Evolutionary conservation across 2,113 vertebrate species (phyloP), one percentile per base, ranked within the genome.

Genomic region (Diadophis punctatus): DNA sequence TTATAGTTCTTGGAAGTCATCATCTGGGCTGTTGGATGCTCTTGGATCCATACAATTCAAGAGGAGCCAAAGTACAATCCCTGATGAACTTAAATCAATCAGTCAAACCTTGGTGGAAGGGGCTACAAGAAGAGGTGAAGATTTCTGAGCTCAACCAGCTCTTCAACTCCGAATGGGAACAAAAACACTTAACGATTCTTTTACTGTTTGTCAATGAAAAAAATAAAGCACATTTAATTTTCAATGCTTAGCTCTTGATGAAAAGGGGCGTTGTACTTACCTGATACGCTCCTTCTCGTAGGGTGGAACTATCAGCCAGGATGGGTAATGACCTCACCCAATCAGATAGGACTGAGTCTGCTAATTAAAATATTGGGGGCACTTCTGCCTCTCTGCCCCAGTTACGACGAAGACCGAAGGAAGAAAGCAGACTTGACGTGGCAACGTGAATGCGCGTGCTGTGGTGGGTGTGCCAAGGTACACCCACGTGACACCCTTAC

Each of bases 21-120:
- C 90, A 0, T 95, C 94, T 95, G 91, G 92, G 90, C 97, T 96
- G 95, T 95, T 97, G 95, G 93, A 94, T 94, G 95, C 94, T 97
- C 95, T 97, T 96, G 97, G 97, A 97, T 95, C 34, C 58, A 89
- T 74, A n/a, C 95, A 95, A 94, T 97, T 98, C 97, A 96, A 97
- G 97, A 98, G 97, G 97, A 98, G 90, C 91, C 97, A 96, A 98
- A 98, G 98, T 97, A 98, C 98, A 98, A 97, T 84, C 25, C 93
- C 95, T 84, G 94, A 96, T 96, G 96, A 96, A 94, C 93, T 86
- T 88, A 95, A 96, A 87, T 27, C 96, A 96, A 87, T 18, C 96
- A 94, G 90, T 97, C 96, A 96, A 97, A 96, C 95, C 95, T 95
- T 89, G 91, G 60, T 63, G 91, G 18, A 22, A 39, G 25, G 56